Evolutionary conservation across 2,797 vertebrate species (phyloP).

Genomic region (Siniperca obscura): DNA sequence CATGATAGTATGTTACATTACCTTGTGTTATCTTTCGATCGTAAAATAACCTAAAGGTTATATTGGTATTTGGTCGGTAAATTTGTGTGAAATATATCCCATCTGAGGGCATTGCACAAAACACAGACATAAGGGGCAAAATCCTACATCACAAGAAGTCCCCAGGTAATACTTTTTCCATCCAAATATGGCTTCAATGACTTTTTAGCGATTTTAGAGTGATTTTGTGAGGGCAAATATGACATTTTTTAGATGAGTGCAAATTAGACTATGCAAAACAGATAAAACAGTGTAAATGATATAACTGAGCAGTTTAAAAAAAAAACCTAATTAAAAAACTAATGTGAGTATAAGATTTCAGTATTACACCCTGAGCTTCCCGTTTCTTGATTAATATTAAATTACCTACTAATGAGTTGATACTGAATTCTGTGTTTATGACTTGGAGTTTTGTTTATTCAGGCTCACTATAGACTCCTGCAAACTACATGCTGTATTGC

Average conservation of each 20-base stretch:
- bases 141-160: neutral
- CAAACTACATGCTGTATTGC: conserved; percentile 39
- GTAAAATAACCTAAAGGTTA: neutral
- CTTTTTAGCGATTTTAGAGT: too few species aligned
- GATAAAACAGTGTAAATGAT: conserved; percentile 26
- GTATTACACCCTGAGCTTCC: neutral
- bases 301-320: conserved; percentile 22
- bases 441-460: conserved; percentile 53
- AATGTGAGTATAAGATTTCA: conserved; percentile 15
- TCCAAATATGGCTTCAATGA: neutral
- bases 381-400: conserved; percentile 31
- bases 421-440: conserved; percentile 33
- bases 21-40: neutral
- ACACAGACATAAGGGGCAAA: neutral
- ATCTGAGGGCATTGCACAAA: neutral
- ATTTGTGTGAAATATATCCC: neutral
- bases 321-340: conserved; percentile 47
- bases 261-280: conserved; percentile 4
- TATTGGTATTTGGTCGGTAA: neutral
- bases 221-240: neutral
- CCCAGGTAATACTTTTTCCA: neutral
- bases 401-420: conserved; percentile 35
- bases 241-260: neutral
- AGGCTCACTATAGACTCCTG: conserved; percentile 27
- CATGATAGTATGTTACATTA: neutral